Base-by-base conservation (phyloP, 2,113 vertebrate species). In the Cephalopholis sonnerati region DNA sequence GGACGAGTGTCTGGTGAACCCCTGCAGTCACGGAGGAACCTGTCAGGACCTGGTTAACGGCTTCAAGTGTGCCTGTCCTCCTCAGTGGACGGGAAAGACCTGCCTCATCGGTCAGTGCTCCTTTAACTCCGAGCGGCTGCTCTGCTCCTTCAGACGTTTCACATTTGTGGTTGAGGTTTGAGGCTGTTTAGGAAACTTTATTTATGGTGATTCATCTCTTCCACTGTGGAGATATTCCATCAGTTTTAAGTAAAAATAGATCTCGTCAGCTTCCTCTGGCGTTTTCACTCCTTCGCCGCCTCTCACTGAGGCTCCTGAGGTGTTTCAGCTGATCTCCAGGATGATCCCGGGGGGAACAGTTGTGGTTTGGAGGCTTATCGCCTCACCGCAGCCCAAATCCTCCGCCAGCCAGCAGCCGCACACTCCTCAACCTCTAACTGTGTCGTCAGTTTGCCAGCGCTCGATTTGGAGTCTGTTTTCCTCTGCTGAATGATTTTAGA, bases 1-100 rank as follows among this genome's bases (percentile, higher is more conserved):
- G 80, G 96, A 99, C 78, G 97, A 99, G 74, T 99, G 98, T 89
- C 93, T 94, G 92, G 93, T 93, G 57, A 97, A 97, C 93, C 97
- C 97, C 77, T 99, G 98, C 92, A 96, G 94, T 50, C 96, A 99
- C 0, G 97, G 96, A 63, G 98, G 97, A 17, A 96, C 96, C 78
- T 99, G 98, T 89, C 95, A 96, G 87, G 97, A 98, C 86, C 91
- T 97, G 81, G 92, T 97, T 12, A 96, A 97, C 8, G 96, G 96
- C 12, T 98, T 97, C 94, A 97, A 93, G 90, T 99, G 98, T 61
- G 62, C 92, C 87, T 99, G 98, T 85, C 96, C 98, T 6, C 93
- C 96, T 50, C 97, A 98, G 91, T 98, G 98, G 97, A 97, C 95
- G 46, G 98, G 98, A 63, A 98, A 97, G 92, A 98, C 97, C 0